Evolutionary conservation across 2,797 vertebrate genomes (phyloP), one percentile per base, ranked within the genome.

Genomic region (Mormyrops attenuatus): DNA sequence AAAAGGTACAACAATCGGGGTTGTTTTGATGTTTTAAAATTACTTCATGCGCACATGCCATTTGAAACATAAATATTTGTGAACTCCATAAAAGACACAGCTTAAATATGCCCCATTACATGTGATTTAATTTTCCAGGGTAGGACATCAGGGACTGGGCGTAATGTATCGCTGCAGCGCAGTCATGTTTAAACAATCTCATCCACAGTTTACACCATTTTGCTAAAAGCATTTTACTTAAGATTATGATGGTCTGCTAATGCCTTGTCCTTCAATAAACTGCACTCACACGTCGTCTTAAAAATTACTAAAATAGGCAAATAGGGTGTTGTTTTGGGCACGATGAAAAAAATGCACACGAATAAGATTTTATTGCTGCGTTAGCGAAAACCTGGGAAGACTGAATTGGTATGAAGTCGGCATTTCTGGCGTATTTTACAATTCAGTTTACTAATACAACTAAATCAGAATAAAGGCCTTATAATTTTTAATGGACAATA

Each of bases 51-150:
- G 90, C 93, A 80, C 93, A 92, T 92, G 92, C 90, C 92, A 94
- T 93, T 73, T 88, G 91, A 84, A 94, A 93, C 92, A 94, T 94
- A 95, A 95, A 95, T 93, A 94, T 96, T 96, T 95, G 85, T 52
- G 26, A 93, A 93, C 90, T 91, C 94, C 95, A 95, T 93, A 92
- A 95, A 95, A 95, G 95, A 93, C 88, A 89, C 86, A 93, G 92
- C 92, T 94, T 94, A 93, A 94, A 94, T 90, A 91, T 92, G 91
- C 93, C 91, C 94, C 94, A 93, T 95, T 95, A 93, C 92, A 94
- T 93, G 92, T 93, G 94, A 94, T 94, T 94, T 92, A 90, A 92
- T 91, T 50, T 88, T 85, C 89, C 91, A 89, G 47, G 90, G 90
- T 91, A 88, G 66, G 69, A 84, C 66, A 88, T 15, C 7, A 34